Conservation (phyloP, 2,888 invertebrate species). For the Eucera pruinosa region DNA sequence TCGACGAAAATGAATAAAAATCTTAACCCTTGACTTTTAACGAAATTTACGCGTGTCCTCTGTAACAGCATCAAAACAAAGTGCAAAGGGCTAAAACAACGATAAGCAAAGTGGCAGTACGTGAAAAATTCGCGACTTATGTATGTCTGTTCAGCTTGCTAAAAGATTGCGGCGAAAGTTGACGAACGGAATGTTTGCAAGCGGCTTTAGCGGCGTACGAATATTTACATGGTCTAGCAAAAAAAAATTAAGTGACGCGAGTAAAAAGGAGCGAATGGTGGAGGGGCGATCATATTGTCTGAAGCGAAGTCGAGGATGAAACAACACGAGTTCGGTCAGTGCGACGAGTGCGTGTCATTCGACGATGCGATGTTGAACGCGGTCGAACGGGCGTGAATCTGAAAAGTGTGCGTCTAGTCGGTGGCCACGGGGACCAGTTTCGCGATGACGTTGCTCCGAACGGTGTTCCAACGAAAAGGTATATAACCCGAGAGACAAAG, state of each 20-base stretch:
- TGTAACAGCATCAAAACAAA: too few species aligned
- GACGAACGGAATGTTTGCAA: too few species aligned
- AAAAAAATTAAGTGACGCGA: slow-evolving; percentile 38
- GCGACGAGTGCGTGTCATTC: slow-evolving; percentile 57
- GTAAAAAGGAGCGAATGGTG: slow-evolving; percentile 28
- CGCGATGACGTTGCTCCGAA: slow-evolving; percentile 31
- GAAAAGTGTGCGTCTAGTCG: slow-evolving; percentile 17
- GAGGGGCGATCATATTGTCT: slow-evolving; percentile 48
- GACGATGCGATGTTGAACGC: slow-evolving; percentile 36
- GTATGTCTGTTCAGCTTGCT: too few species aligned
- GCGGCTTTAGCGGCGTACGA: background rate
- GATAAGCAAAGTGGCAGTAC: too few species aligned
- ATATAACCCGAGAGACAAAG: slow-evolving; percentile 5
- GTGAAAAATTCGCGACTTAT: too few species aligned
- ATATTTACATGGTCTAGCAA: background rate
- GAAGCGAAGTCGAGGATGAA: slow-evolving; percentile 41
- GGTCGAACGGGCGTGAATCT: slow-evolving; percentile 19
- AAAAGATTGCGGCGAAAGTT: too few species aligned
- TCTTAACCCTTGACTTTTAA: too few species aligned
- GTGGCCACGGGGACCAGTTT: slow-evolving; percentile 17
- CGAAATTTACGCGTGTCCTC: too few species aligned
- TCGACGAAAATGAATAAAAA: too few species aligned
- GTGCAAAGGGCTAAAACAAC: too few species aligned
- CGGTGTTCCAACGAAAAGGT: slow-evolving; percentile 41
- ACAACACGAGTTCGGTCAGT: slow-evolving; percentile 49